Percentiles rank a stretch among this genome's conserved stretches.
These are phyloP conservation scores for Proales similis DNA, from an alignment of 1,140 invertebrate genomes.

Conservation along the genomic window DNA sequence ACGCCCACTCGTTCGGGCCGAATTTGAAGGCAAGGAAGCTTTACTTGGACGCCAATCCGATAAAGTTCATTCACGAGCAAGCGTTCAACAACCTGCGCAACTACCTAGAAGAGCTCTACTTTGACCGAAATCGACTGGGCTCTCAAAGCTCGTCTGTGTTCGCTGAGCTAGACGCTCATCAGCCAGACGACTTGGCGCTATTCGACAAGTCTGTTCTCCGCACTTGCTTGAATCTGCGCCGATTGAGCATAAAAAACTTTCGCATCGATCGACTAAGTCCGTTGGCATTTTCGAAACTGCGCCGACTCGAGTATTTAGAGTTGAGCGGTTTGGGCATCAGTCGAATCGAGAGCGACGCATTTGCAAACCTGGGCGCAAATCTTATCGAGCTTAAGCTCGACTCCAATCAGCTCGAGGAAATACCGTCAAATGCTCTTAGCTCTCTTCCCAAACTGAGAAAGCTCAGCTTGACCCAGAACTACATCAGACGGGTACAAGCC, in stretches of 20 bases:
- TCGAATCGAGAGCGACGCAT: slow-evolving; percentile 7
- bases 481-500: not conserved
- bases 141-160: too few species aligned
- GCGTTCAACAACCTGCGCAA: slow-evolving; percentile 21
- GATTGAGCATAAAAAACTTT: slow-evolving; percentile 14
- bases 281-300: not conserved
- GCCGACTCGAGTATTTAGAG: slow-evolving; percentile 6
- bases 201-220: not conserved
- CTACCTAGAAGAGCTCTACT: slow-evolving; percentile 19
- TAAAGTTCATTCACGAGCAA: not conserved
- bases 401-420: not conserved
- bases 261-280: not conserved
- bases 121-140: too few species aligned
- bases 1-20: slow-evolving; percentile 1
- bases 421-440: slow-evolving; percentile 13
- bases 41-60: slow-evolving; percentile 20
- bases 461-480: slow-evolving; percentile 6
- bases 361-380: slow-evolving; percentile 23
- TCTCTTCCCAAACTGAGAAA: slow-evolving; percentile 6
- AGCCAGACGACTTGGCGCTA: too few species aligned
- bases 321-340: slow-evolving; percentile 16
- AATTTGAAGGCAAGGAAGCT: slow-evolving; percentile 26
- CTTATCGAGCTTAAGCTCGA: slow-evolving; percentile 25
- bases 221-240: slow-evolving; percentile 16
- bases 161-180: too few species aligned